Percentiles rank a stretch among this genome's conserved stretches.
Conservation (phyloP, 2,113 vertebrate genomes). For the Centropus bengalensis region DNA sequence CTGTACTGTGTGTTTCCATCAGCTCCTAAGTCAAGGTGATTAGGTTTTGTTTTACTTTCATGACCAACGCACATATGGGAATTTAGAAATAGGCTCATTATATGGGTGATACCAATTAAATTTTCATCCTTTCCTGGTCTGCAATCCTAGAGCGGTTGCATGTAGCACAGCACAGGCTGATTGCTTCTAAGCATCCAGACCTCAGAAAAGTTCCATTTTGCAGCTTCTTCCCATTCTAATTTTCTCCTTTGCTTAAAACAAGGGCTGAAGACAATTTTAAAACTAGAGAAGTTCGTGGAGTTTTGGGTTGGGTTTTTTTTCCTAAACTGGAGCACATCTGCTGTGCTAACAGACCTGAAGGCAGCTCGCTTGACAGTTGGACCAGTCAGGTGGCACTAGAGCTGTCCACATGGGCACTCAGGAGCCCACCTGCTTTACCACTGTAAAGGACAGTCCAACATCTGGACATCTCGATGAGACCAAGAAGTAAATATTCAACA, state of each 20-base stretch:
- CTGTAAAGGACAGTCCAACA: not conserved
- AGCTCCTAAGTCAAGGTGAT: not conserved
- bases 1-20: not conserved
- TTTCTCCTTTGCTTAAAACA: not conserved
- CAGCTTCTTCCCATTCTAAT: not conserved
- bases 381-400: not conserved
- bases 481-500: not conserved
- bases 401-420: not conserved
- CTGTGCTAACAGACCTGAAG: not conserved
- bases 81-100: not conserved
- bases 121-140: not conserved
- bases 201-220: not conserved
- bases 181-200: not conserved
- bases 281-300: not conserved
- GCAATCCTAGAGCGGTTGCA: not conserved
- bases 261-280: not conserved
- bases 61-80: not conserved
- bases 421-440: not conserved
- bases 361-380: not conserved
- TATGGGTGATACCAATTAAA: not conserved
- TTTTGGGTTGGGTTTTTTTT: fast-evolving
- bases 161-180: not conserved
- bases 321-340: not conserved
- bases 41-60: not conserved
- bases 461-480: not conserved